Evolutionary conservation across 2,113 vertebrate species (phyloP).

Genomic region (Paradoxurus hermaphroditus): DNA sequence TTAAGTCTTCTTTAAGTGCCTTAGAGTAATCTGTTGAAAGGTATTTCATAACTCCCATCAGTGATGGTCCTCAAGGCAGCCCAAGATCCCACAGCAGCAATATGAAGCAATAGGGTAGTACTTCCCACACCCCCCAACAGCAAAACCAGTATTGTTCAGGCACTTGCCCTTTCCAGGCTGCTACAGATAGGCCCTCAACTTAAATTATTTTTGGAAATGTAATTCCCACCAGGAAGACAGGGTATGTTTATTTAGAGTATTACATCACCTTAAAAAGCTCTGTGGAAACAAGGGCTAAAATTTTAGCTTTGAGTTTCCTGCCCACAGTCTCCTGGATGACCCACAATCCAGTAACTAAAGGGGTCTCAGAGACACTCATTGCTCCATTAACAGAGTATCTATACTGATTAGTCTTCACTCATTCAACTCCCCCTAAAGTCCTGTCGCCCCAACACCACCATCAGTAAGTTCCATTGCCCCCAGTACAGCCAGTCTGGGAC

Average conservation of each 20-base stretch:
- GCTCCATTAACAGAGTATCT: neutral
- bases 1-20: neutral
- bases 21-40: neutral
- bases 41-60: neutral
- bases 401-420: neutral
- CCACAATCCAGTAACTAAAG: constrained; percentile 25
- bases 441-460: neutral
- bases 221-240: constrained; percentile 22
- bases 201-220: constrained; percentile 49
- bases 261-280: constrained; percentile 32
- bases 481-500: neutral
- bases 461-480: neutral
- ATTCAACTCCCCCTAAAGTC: neutral
- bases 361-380: neutral
- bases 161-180: neutral
- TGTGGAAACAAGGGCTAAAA: constrained; percentile 23
- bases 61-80: constrained; percentile 29
- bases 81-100: neutral
- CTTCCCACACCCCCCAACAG: neutral
- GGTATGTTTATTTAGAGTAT: constrained; percentile 1
- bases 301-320: constrained; percentile 25
- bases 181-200: neutral
- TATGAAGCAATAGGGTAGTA: neutral
- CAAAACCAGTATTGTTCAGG: neutral
- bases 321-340: neutral